Base-by-base conservation (phyloP, 2,888 invertebrate species). In the Leucozona laternaria region DNA sequence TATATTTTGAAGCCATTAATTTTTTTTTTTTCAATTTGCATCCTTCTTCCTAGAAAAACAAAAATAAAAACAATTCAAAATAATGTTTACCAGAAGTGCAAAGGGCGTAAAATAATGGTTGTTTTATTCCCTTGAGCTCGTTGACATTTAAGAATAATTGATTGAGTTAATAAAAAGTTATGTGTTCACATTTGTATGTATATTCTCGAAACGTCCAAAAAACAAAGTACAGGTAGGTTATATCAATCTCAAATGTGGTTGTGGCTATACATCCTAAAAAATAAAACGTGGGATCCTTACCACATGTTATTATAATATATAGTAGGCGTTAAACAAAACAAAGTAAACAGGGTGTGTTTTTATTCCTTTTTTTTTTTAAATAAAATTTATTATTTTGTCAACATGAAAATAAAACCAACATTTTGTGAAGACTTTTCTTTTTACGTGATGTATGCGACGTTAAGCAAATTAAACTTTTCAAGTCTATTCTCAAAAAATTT, bases 141-240 rank as follows among this genome's bases (percentile, higher is more conserved):
- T 60, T 60, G 60, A 40, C 37, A 60, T 40, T 37, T 37, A 37
- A 37, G 20, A 58, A 58, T 58, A 58, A 58, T 58, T 60, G 60
- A 60, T 60, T 60, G 17, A 60, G 37, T 40, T 60, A 60, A 60
- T 60, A 60, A 60, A 60, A 60, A 22, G 22, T 40, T 60, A 40
- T 40, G n/a, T 58, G 58, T 58, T 58, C 58, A 13, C 58, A 37
- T 37, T 37, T 34, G 15, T 58, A 11, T 34, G 4, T 31, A n/a
- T 34, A 50, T 31, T 17, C 25, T 28, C 10, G 25, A 50, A 50
- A 50, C 10, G 22, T 50, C 53, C 53, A 28, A 53, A 22, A 17
- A 28, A 28, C 5, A 6, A 4, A 5, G 6, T 28, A 28, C 6
- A 28, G 28, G n/a, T 17, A 57, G 34, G 31, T 20, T 28, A 31